Evolutionary conservation across 2,113 vertebrate species (phyloP), one percentile per base, ranked within the genome.

Genomic region (Vulpes ferrilata): DNA sequence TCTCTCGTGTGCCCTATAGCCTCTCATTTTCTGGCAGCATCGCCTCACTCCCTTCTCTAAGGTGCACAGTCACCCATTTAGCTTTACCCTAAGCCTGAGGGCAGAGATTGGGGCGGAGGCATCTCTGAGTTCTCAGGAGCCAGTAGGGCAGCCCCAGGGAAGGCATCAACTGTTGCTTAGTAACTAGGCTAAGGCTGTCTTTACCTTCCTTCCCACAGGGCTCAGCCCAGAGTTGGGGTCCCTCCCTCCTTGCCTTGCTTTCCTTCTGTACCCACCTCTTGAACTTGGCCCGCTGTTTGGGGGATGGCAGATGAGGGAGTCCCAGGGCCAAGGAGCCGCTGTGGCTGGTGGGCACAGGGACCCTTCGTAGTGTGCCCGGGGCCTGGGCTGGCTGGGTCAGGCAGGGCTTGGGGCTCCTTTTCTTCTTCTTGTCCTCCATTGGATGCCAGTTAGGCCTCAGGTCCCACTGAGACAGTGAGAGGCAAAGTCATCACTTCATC

Each of bases 351-450:
- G 99, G 99, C 93, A 99, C 99, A 1, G 99, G 98, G 73, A 99
- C 98, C 94, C 99, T 99, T 91, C 99, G 99, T 0, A 99, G 98
- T 74, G 99, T 99, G 51, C 99, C 98, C 5, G 99, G 90, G 0
- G 99, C 98, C 91, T 99, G 99, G 19, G 96, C 98, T 0, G 99
- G 99, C 97, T 99, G 99, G 0, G 99, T 98, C 27, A 99, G 98
- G 85, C 99, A 99, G 53, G 99, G 99, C 96, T 99, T 99, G 19
- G 99, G 99, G 94, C 99, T 99, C 71, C 99, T 98, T 98, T 99
- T 99, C 98, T 99, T 99, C 98, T 99, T 99, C 94, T 99, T 99
- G 97, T 99, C 99, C 89, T 99, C 99, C 99, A 99, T 99, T 73
- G 79, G 76, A 43, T 30, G 53, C 55, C 73, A 55, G 57, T n/a